These are phyloP conservation scores for Agrilus mali DNA, from an alignment of 2,888 invertebrate genomes.

Conservation along the genomic window DNA sequence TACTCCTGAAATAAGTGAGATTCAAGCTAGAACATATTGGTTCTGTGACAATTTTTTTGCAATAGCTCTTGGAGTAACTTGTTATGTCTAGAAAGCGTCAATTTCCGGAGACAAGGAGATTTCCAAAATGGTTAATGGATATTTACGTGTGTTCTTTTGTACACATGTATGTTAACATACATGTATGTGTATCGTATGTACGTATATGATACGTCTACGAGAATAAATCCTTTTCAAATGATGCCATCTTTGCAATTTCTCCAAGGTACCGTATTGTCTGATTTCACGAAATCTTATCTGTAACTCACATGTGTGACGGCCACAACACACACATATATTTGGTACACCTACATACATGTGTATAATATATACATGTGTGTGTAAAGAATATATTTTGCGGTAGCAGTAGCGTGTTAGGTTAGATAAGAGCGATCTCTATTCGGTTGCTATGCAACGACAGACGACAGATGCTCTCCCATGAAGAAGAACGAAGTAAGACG, in stretches of 20 bases:
- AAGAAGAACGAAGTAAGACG: slow-evolving; percentile 16
- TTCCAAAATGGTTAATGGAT: too few relatives aligned
- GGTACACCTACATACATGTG: slow-evolving; percentile 1
- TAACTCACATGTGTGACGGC: slow-evolving; percentile 9
- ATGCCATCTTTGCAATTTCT: slow-evolving; percentile 11
- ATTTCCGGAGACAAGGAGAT: too few relatives aligned
- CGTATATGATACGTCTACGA: too few relatives aligned
- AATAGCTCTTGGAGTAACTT: too few relatives aligned
- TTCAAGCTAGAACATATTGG: too few relatives aligned
- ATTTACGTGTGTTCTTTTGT: too few relatives aligned
- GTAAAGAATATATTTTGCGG: slow-evolving; percentile 28
- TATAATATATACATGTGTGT: slow-evolving; percentile 13
- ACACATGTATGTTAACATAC: too few relatives aligned
- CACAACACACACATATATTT: slow-evolving; percentile 3
- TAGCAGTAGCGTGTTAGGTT: slow-evolving; percentile 26
- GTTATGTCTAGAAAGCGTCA: too few relatives aligned
- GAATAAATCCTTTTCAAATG: too few relatives aligned
- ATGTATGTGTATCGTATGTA: too few relatives aligned
- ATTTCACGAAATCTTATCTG: slow-evolving; percentile 25
- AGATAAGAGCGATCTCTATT: slow-evolving; percentile 23
- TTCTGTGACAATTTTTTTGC: too few relatives aligned
- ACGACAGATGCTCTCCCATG: slow-evolving; percentile 18
- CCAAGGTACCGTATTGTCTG: slow-evolving; percentile 12
- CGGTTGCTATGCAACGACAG: slow-evolving; percentile 24
- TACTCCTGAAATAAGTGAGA: too few relatives aligned